Evolutionary conservation across 2,113 vertebrate genomes (phyloP).

Genomic region (Oreocharis arfaki): DNA sequence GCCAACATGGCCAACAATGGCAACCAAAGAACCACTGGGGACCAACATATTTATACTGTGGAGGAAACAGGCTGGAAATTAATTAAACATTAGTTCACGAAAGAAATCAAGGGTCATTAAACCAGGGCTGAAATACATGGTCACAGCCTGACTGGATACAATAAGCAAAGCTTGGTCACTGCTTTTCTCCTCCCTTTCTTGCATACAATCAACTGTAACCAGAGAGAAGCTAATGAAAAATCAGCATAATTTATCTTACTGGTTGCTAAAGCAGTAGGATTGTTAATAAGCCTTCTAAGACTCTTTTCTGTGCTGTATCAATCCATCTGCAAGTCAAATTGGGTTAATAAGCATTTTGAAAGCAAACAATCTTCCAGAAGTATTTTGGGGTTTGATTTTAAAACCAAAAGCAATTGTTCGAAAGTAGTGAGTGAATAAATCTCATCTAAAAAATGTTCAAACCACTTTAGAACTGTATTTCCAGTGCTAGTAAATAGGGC

Average conservation of each 20-base stretch:
- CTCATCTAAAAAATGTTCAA: background rate
- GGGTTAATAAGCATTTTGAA: background rate
- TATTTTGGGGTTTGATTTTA: background rate
- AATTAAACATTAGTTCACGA: slow-evolving; percentile 51
- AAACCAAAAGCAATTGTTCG: background rate
- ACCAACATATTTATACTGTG: slow-evolving; percentile 86
- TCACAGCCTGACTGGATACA: background rate
- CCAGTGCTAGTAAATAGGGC: background rate
- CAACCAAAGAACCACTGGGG: slow-evolving; percentile 87
- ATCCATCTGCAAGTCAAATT: background rate
- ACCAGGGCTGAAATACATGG: background rate
- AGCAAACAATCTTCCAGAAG: background rate
- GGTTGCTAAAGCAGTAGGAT: background rate
- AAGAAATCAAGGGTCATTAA: background rate
- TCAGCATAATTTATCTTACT: background rate
- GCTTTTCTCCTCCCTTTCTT: background rate
- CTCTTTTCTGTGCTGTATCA: background rate
- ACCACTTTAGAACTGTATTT: background rate
- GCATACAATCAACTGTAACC: background rate
- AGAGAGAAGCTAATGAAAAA: background rate
- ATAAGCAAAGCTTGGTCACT: background rate
- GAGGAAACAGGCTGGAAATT: slow-evolving; percentile 55
- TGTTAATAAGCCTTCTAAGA: background rate
- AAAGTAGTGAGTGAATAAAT: background rate
- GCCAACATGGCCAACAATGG: slow-evolving; percentile 92